A percentile compares a stretch with the other conserved stretches of the same genome.
Conservation (phyloP, 2,797 vertebrate species). For the Hozukius guyotensis region DNA sequence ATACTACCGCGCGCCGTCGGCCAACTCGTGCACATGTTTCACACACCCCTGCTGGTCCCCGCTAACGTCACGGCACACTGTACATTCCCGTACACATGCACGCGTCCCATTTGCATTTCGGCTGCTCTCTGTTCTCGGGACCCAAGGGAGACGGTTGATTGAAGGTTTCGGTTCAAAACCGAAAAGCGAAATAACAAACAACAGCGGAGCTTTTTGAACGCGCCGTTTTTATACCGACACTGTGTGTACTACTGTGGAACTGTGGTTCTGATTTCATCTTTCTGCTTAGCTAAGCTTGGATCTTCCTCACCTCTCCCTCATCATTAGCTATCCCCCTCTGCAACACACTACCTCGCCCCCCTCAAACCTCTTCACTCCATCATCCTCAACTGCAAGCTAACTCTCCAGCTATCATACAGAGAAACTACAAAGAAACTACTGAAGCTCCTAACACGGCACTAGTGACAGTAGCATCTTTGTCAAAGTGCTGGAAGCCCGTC, state of each 20-base stretch:
- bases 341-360: slow-evolving; percentile 42
- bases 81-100: slow-evolving; percentile 54
- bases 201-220: slow-evolving; percentile 52
- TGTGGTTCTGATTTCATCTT: slow-evolving; percentile 71
- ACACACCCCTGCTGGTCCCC: slow-evolving; percentile 24
- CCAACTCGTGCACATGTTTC: slow-evolving; percentile 44
- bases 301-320: slow-evolving; percentile 73
- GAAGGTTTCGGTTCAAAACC: slow-evolving; percentile 72
- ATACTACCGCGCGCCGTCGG: slow-evolving; percentile 42
- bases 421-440: slow-evolving; percentile 63
- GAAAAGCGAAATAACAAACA: slow-evolving; percentile 56
- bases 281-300: slow-evolving; percentile 80
- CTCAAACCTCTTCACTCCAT: slow-evolving; percentile 64
- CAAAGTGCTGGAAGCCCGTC: slow-evolving; percentile 62
- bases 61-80: slow-evolving; percentile 31
- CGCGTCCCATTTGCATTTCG: slow-evolving; percentile 56
- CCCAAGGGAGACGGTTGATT: slow-evolving; percentile 60
- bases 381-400: slow-evolving; percentile 73
- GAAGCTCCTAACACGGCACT: slow-evolving; percentile 54
- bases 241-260: slow-evolving; percentile 49
- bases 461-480: slow-evolving; percentile 71
- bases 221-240: slow-evolving; percentile 53
- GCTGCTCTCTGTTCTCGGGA: slow-evolving; percentile 52
- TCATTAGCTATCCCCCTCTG: slow-evolving; percentile 73
- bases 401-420: slow-evolving; percentile 41